These are phyloP conservation scores for Guaruba guarouba DNA, from an alignment of 2,113 vertebrate genomes.

Conservation along the genomic window DNA sequence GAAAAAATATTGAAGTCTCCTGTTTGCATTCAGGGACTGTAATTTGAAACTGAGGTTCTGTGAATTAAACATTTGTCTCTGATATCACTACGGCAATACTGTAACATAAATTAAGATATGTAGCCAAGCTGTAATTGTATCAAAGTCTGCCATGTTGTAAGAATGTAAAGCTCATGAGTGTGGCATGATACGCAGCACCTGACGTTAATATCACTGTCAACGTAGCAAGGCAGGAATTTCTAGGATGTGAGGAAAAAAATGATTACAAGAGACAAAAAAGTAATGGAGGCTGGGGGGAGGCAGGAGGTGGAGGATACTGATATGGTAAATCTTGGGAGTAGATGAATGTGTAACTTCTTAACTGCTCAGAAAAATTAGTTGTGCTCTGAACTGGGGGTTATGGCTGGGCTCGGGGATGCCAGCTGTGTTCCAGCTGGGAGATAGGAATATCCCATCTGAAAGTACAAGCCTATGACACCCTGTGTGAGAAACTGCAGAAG, in stretches of 20 bases:
- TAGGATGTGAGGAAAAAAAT: background rate
- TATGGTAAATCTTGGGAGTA: background rate
- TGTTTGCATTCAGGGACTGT: slow-evolving; percentile 25
- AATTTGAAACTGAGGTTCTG: slow-evolving; percentile 32
- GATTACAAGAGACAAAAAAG: background rate
- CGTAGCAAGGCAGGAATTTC: background rate
- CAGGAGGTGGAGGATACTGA: background rate
- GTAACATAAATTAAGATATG: slow-evolving; percentile 57
- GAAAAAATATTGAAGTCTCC: slow-evolving; percentile 50
- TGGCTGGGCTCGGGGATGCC: background rate
- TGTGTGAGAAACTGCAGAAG: background rate
- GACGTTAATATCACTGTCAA: background rate
- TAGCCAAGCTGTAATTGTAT: slow-evolving; percentile 43
- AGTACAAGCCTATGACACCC: background rate
- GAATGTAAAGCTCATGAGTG: slow-evolving; percentile 46
- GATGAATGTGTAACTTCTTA: background rate
- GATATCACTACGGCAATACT: slow-evolving; percentile 28
- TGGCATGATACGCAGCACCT: slow-evolving; percentile 3
- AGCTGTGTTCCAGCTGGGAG: background rate
- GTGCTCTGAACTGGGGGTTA: background rate
- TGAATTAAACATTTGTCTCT: slow-evolving; percentile 65
- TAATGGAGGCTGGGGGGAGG: background rate
- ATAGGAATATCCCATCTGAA: background rate
- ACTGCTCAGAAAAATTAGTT: background rate
- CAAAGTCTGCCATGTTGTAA: slow-evolving; percentile 30